Percentiles rank a stretch among this genome's conserved stretches.
Conservation (phyloP, 2,797 vertebrate genomes). For the Eremophila alpestris region DNA sequence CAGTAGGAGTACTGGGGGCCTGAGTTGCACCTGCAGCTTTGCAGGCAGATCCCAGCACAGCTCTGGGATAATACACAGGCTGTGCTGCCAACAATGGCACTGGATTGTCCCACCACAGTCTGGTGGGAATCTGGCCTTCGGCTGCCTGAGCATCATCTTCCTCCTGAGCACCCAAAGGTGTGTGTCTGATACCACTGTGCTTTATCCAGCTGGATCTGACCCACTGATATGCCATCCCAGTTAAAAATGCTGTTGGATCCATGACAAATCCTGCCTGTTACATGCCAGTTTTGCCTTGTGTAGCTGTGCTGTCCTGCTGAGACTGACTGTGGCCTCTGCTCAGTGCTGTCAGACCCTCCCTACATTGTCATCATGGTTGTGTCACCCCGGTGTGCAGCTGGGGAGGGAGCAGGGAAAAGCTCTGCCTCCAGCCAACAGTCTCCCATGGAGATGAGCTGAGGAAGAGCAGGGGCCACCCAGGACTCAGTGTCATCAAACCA, state of each 20-base stretch:
- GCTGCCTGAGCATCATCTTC: neutral
- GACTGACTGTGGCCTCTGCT: neutral
- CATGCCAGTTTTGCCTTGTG: fast-evolving
- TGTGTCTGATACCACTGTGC: fast-evolving
- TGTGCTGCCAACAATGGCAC: neutral
- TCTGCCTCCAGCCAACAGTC: neutral
- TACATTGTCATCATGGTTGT: fast-evolving
- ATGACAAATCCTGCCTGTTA: fast-evolving
- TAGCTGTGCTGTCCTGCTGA: fast-evolving
- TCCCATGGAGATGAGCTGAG: neutral
- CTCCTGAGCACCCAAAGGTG: neutral
- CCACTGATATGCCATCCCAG: neutral
- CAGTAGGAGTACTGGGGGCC: neutral
- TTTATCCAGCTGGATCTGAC: neutral
- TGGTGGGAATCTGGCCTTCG: neutral
- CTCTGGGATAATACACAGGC: neutral
- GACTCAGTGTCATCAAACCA: neutral
- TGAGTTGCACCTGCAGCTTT: fast-evolving
- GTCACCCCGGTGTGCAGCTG: neutral
- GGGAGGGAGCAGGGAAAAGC: neutral
- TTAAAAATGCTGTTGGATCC: neutral
- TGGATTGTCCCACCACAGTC: fast-evolving
- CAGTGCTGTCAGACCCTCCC: neutral
- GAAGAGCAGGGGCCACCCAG: neutral
- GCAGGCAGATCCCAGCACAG: neutral